Conservation (phyloP, 2,888 invertebrate genomes). For the Campoplex capitator region DNA sequence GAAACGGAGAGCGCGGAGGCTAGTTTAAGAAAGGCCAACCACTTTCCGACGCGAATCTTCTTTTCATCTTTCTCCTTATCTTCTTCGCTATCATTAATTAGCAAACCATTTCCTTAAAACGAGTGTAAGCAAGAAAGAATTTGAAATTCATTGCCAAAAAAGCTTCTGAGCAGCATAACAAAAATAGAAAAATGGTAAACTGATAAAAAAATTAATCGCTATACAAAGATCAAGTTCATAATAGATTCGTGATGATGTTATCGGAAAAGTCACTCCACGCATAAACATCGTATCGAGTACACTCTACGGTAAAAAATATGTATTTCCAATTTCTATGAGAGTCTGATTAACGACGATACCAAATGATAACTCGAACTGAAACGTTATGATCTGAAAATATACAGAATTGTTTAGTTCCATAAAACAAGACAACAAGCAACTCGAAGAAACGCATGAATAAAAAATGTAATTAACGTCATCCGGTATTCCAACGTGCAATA, state of each 20-base stretch:
- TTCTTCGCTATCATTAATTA: conserved; percentile 26
- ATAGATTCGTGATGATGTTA: not conserved
- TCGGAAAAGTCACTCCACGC: not conserved
- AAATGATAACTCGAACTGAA: not conserved
- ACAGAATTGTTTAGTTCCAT: not conserved
- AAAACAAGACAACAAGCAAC: not conserved
- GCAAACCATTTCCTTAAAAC: conserved; percentile 8
- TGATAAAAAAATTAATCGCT: not conserved
- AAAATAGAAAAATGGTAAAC: not conserved
- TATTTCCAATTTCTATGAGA: not conserved
- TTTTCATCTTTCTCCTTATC: conserved; percentile 11
- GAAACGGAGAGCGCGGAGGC: not conserved
- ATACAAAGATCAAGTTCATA: not conserved
- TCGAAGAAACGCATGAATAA: not conserved
- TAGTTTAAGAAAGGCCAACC: not conserved
- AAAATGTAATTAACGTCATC: not conserved
- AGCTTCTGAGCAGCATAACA: not conserved
- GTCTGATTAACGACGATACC: not conserved
- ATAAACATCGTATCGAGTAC: not conserved
- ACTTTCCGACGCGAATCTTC: not conserved
- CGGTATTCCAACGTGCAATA: not conserved
- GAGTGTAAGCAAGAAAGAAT: not conserved
- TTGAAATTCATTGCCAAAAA: not conserved
- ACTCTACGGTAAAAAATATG: not conserved
- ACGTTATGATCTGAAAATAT: not conserved